A percentile compares a stretch with the other conserved stretches of the same genome.
Evolutionary conservation across 2,113 vertebrate species (phyloP).

Genomic region (Chlamydotis undulata): DNA sequence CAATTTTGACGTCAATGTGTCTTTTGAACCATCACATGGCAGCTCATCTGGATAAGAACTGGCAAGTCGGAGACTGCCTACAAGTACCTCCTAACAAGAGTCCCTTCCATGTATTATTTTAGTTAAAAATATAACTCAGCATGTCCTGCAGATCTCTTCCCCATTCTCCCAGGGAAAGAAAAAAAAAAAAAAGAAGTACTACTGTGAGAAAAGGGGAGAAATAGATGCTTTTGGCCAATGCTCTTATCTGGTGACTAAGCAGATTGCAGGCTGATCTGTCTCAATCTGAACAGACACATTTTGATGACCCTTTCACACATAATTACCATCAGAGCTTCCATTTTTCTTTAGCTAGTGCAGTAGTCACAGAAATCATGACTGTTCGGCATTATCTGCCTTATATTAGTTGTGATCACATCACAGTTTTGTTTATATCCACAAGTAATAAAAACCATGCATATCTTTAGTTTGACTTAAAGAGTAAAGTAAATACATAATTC

Average conservation of each 20-base stretch:
- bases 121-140: neutral
- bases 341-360: neutral
- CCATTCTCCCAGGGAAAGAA: neutral
- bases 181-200: neutral
- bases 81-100: neutral
- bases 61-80: neutral
- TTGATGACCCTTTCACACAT: neutral
- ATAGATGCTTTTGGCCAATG: neutral
- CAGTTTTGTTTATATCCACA: conserved; percentile 70
- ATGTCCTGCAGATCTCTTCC: neutral
- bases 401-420: conserved; percentile 51
- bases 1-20: neutral
- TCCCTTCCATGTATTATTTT: neutral
- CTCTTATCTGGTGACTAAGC: conserved; percentile 47
- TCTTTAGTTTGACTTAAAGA: conserved; percentile 77
- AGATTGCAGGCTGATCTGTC: conserved; percentile 38
- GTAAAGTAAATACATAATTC: conserved; percentile 81
- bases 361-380: conserved; percentile 19
- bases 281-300: conserved; percentile 26
- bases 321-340: conserved; percentile 23
- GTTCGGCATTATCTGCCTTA: conserved; percentile 38
- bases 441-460: conserved; percentile 78
- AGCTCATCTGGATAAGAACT: neutral
- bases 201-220: neutral
- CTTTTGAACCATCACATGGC: neutral